A percentile compares a stretch with the other conserved stretches of the same genome.
phyloP scores from a whole-genome alignment of 2,888 invertebrate genomes.

The Melanostoma scalare region DNA sequence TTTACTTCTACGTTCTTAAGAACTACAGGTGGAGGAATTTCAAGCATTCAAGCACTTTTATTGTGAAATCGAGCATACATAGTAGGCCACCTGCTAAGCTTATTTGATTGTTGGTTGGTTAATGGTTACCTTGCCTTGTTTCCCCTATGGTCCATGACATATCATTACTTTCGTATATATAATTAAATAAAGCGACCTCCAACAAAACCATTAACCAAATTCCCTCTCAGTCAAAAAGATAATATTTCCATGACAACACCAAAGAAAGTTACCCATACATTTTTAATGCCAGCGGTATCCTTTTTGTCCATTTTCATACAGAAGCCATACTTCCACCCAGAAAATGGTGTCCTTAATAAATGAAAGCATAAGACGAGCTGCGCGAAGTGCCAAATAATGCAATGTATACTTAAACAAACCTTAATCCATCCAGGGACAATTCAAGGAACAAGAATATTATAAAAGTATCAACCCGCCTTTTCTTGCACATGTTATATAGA shows the following conservation, averaged over 20 bases:
- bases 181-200: background rate
- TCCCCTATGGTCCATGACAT: too few relatives aligned
- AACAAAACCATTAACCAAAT: constrained; percentile 63
- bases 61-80: too few relatives aligned
- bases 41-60: too few relatives aligned
- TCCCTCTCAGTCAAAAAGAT: constrained; percentile 60
- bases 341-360: constrained; percentile 55
- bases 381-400: constrained; percentile 67
- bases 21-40: too few relatives aligned
- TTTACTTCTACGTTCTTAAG: too few relatives aligned
- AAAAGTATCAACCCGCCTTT: constrained; percentile 34
- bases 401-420: constrained; percentile 68
- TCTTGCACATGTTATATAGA: constrained; percentile 50
- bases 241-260: constrained; percentile 55
- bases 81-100: too few relatives aligned
- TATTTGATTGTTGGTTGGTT: too few relatives aligned
- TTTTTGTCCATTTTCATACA: background rate
- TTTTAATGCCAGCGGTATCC: constrained; percentile 39
- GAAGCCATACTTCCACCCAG: background rate
- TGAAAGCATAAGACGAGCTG: constrained; percentile 63
- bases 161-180: too few relatives aligned
- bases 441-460: constrained; percentile 42
- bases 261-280: background rate
- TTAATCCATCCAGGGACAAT: constrained; percentile 58
- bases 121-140: too few relatives aligned